Evolutionary conservation across 92 coral and sea anemone genomes (phyloP).

Genomic region (Zoanthus sociatus): DNA sequence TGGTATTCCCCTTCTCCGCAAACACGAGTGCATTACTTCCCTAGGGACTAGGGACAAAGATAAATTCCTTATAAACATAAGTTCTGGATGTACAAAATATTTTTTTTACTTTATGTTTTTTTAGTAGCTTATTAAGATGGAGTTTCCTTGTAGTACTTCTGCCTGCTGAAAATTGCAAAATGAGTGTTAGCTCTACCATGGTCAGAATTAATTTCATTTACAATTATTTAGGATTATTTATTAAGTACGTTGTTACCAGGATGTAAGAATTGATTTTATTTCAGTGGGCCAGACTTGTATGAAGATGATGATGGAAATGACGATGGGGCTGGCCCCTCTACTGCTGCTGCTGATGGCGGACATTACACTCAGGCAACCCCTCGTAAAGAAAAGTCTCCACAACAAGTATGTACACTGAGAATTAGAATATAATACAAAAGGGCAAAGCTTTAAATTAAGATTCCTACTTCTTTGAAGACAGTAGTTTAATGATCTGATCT

Average conservation of each 20-base stretch:
- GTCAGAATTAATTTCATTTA: too few relatives aligned
- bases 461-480: too few relatives aligned
- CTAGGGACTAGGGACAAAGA: too few relatives aligned
- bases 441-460: too few relatives aligned
- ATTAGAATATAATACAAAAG: background rate
- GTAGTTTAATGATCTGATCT: background rate
- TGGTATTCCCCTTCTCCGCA: too few relatives aligned
- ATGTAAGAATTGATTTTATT: background rate
- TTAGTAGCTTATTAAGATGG: too few relatives aligned
- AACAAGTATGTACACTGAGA: slow-evolving; percentile 67
- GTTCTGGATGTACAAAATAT: background rate
- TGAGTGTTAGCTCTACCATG: too few relatives aligned
- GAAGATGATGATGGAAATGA: slow-evolving; percentile 70
- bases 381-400: slow-evolving; percentile 84
- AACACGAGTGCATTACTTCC: too few relatives aligned
- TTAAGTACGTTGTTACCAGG: background rate
- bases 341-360: slow-evolving; percentile 60
- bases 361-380: slow-evolving; percentile 21
- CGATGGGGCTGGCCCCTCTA: slow-evolving; percentile 67
- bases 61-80: too few relatives aligned
- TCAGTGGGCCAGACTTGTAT: slow-evolving; percentile 92
- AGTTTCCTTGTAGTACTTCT: background rate
- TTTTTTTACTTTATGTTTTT: background rate
- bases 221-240: background rate
- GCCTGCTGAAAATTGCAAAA: too few relatives aligned